phyloP scores from a whole-genome alignment of 1,140 invertebrate species.

The Schlechtendalia chinensis region DNA sequence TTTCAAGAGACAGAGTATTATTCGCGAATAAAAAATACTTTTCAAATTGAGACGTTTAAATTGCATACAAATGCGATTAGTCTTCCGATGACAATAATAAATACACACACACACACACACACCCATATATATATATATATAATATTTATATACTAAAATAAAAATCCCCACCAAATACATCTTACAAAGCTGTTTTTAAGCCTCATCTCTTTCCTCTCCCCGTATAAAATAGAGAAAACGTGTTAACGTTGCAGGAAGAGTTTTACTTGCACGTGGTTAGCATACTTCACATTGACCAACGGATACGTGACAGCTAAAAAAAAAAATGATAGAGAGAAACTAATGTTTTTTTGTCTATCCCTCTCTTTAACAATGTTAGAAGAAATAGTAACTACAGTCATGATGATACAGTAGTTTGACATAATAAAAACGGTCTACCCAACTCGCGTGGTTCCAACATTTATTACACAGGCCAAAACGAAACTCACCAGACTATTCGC shows the following conservation, averaged over 20 bases:
- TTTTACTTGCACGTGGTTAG: conserved; percentile 45
- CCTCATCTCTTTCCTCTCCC: not conserved
- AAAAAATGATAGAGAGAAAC: conserved; percentile 44
- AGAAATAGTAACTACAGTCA: conserved; percentile 23
- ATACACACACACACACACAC: too few species aligned
- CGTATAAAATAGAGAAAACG: conserved; percentile 43
- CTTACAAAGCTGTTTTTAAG: conserved; percentile 42
- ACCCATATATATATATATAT: not conserved
- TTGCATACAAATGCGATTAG: conserved; percentile 15
- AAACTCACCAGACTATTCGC: not conserved
- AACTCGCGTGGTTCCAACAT: conserved; percentile 20
- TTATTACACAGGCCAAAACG: not conserved
- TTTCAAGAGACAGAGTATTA: not conserved
- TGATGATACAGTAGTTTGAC: conserved; percentile 39
- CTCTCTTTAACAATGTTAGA: conserved; percentile 5
- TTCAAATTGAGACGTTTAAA: conserved; percentile 9
- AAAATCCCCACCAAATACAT: conserved; percentile 27
- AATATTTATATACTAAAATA: conserved; percentile 15
- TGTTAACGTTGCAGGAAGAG: conserved; percentile 39
- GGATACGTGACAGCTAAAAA: conserved; percentile 32
- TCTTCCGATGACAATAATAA: not conserved
- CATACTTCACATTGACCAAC: conserved; percentile 35
- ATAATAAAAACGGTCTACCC: conserved; percentile 32
- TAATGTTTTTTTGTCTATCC: conserved; percentile 21
- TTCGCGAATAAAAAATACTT: not conserved